Percentiles rank a stretch among this genome's conserved stretches.
Conservation (phyloP, 2,797 vertebrate species). For the Todus mexicanus region DNA sequence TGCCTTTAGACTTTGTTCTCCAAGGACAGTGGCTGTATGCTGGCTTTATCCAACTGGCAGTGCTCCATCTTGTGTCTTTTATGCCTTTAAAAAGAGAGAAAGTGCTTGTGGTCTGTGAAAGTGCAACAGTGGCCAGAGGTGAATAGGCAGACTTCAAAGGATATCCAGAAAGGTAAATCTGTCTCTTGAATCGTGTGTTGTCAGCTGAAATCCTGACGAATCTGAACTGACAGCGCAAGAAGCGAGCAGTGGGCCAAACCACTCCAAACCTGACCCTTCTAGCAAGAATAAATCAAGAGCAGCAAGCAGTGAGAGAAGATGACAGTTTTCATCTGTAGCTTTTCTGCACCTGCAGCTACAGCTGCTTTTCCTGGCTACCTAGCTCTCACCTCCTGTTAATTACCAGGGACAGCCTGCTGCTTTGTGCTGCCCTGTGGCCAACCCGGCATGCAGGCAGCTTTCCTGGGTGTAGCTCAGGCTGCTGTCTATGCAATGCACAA, state of each 20-base stretch:
- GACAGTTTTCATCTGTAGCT: slow-evolving; percentile 5
- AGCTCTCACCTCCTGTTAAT: slow-evolving; percentile 23
- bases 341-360: slow-evolving; percentile 19
- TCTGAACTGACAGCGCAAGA: background rate
- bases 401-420: slow-evolving; percentile 19
- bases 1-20: background rate
- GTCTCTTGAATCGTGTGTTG: background rate
- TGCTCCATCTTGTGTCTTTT: background rate
- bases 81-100: background rate
- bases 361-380: slow-evolving; percentile 10
- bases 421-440: slow-evolving; percentile 40
- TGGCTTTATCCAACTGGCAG: background rate
- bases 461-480: slow-evolving; percentile 9
- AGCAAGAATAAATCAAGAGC: slow-evolving; percentile 12
- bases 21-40: background rate
- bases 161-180: background rate
- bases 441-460: background rate
- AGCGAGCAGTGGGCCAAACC: slow-evolving; percentile 23
- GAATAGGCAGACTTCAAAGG: background rate
- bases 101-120: background rate
- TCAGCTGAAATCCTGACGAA: background rate
- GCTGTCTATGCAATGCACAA: background rate
- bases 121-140: background rate
- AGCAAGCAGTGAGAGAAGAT: background rate
- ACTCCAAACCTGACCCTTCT: background rate